Evolutionary conservation across 2,888 invertebrate genomes (phyloP), one percentile per base, ranked within the genome.

Genomic region (Syrista parreyssii): DNA sequence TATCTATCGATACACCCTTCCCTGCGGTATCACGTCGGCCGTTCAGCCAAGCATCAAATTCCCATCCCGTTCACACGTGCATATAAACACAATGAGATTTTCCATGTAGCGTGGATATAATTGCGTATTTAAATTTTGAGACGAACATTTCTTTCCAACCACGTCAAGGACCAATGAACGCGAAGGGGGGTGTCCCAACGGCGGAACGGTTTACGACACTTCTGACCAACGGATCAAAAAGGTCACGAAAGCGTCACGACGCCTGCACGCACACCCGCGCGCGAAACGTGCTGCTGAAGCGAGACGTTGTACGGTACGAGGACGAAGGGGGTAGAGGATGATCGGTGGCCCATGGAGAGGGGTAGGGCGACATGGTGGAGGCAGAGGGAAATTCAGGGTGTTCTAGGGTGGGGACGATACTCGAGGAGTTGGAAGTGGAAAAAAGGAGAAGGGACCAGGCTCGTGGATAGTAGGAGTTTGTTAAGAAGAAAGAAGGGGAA

Each of bases 261-360:
- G 69, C n/a, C 84, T 86, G 84, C 86, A 87, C 85, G 86, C 87
- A 86, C 84, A 85, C 81, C 86, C 80, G 83, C 86, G 84, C 86
- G 85, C 85, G 85, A 85, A 86, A 87, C 86, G 86, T 86, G 86
- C 84, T 83, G 74, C 35, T 30, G 74, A 34, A 74, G 74, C 34
- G 30, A 36, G 76, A 76, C 75, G 31, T 31, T 23, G 68, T 55
- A 68, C 32, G 79, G 78, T 69, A 76, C 75, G 80, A 76, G 79
- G 82, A 80, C 72, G 81, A 75, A 68, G 76, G 76, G 78, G 73
- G 80, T n/a, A n/a, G n/a, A n/a, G 77, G 75, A 79, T 71, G 80
- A 81, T 73, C 76, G 80, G 73, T 68, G 34, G 68, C 32, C 32
- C 75, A 79, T 31, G 69, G 40, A 36, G 76, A 68, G 69, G 12